These are phyloP conservation scores for Seriola aureovittata DNA, from an alignment of 2,113 vertebrate genomes.

Conservation along the genomic window DNA sequence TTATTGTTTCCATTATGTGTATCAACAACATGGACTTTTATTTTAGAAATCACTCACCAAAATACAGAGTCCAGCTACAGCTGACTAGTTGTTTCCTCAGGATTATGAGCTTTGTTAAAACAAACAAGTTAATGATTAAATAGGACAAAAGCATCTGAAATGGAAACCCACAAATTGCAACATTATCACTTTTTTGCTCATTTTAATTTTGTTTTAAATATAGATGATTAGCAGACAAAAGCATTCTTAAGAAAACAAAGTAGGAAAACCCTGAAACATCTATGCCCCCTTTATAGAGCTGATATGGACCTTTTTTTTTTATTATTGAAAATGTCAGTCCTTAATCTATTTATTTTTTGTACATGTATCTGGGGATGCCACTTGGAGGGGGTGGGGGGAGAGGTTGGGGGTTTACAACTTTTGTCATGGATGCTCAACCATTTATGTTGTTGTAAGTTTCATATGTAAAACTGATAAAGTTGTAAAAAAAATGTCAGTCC, in stretches of 20 bases:
- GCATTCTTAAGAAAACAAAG: constrained; percentile 4
- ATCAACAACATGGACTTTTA: constrained; percentile 66
- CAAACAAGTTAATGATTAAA: constrained; percentile 47
- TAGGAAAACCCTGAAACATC: background rate
- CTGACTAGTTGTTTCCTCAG: constrained; percentile 47
- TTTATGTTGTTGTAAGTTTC: too few relatives aligned
- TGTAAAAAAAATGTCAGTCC: background rate
- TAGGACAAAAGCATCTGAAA: constrained; percentile 35
- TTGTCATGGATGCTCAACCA: too few relatives aligned
- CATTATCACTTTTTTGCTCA: background rate
- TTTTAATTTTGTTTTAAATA: background rate
- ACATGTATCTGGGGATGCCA: too few relatives aligned
- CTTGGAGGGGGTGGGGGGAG: too few relatives aligned
- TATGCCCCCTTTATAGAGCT: background rate
- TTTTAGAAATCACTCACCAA: constrained; percentile 52
- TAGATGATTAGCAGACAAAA: constrained; percentile 11
- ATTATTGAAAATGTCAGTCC: background rate
- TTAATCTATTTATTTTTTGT: background rate
- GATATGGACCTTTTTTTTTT: constrained; percentile 7
- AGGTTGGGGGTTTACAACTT: too few relatives aligned
- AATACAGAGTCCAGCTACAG: constrained; percentile 54
- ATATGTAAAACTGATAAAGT: too few relatives aligned
- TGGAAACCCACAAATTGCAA: constrained; percentile 35
- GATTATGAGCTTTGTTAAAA: constrained; percentile 53
- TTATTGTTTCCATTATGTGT: constrained; percentile 76